A percentile compares a stretch with the other conserved stretches of the same genome.
phyloP scores from a whole-genome alignment of 2,888 invertebrate species.

The Limnephilus auricula region DNA sequence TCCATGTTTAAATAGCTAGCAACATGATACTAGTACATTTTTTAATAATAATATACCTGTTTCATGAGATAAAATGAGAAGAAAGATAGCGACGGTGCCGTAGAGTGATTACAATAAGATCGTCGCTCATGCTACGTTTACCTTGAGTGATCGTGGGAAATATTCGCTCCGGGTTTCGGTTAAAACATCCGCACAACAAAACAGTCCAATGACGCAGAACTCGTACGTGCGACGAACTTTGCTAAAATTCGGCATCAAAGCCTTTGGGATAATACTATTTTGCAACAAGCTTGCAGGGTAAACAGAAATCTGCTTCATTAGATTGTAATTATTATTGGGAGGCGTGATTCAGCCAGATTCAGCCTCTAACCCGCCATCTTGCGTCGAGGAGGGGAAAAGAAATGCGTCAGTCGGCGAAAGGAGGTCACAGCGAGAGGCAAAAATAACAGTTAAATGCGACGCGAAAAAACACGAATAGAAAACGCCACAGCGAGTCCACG shows the following conservation, averaged over 20 bases:
- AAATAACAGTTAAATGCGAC: constrained; percentile 51
- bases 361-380: constrained; percentile 38
- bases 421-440: constrained; percentile 50
- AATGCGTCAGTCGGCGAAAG: constrained; percentile 57
- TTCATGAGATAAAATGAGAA: constrained; percentile 35
- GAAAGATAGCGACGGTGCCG: background rate
- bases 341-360: constrained; percentile 31
- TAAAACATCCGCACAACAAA: background rate
- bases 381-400: constrained; percentile 41
- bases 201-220: background rate
- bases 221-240: constrained; percentile 15
- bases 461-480: constrained; percentile 13
- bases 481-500: constrained; percentile 4
- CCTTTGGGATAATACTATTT: background rate
- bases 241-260: background rate
- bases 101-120: constrained; percentile 33
- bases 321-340: constrained; percentile 17
- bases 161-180: background rate
- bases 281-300: constrained; percentile 17
- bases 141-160: constrained; percentile 40
- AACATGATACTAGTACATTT: too few relatives aligned
- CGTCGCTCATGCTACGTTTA: constrained; percentile 38
- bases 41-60: constrained; percentile 7
- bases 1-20: background rate
- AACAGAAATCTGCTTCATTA: constrained; percentile 23